Evolutionary conservation across 2,888 invertebrate genomes (phyloP).

Genomic region (Sarcophaga subvicina): DNA sequence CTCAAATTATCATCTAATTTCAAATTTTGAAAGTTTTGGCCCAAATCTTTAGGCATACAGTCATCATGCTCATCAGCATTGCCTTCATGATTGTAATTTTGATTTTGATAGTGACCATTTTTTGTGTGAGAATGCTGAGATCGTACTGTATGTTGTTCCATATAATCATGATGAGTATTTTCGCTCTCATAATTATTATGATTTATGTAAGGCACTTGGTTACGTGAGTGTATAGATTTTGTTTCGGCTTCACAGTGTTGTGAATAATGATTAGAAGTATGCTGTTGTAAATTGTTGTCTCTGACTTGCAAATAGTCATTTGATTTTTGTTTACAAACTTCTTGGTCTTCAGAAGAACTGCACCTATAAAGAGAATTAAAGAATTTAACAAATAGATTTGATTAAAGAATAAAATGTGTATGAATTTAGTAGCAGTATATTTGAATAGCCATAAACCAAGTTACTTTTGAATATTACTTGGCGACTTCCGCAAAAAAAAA

Average conservation of each 20-base stretch:
- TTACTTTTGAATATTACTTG: no score
- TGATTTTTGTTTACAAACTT: conserved; percentile 23
- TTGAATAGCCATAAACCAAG: no score
- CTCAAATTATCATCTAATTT: conserved; percentile 38
- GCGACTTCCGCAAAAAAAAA: no score
- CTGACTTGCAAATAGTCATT: not conserved
- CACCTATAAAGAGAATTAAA: conserved; percentile 70
- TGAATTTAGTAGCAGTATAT: no score
- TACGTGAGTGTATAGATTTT: conserved; percentile 14
- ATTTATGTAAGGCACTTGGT: conserved; percentile 14
- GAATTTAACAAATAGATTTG: not conserved
- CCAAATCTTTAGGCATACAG: conserved; percentile 25
- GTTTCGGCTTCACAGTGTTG: conserved; percentile 26
- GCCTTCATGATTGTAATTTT: not conserved
- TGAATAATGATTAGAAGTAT: conserved; percentile 4
- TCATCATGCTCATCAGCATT: not conserved
- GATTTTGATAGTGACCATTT: conserved; percentile 40
- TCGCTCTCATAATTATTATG: conserved; percentile 39
- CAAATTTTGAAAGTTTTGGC: conserved; percentile 49
- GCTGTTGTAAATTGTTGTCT: not conserved
- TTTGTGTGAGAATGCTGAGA: conserved; percentile 8
- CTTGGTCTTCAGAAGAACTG: conserved; percentile 56
- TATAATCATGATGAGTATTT: conserved; percentile 16
- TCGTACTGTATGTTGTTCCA: conserved; percentile 16
- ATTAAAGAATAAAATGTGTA: not conserved